phyloP scores from a whole-genome alignment of 2,888 invertebrate species.

The Mesorhabditis sp. region DNA sequence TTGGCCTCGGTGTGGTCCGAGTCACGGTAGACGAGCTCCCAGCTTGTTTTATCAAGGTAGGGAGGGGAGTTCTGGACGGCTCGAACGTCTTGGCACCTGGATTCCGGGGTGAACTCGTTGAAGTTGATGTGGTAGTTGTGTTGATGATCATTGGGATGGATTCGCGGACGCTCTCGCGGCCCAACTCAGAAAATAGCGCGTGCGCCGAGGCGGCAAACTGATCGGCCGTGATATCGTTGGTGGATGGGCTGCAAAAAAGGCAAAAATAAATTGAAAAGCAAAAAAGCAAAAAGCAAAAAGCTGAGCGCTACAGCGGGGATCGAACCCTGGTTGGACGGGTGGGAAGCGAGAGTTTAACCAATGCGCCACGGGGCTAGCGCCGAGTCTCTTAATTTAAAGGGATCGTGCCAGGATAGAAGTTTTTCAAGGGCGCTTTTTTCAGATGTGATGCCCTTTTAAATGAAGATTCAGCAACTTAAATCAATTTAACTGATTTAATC shows the following conservation, averaged over 20 bases:
- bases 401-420: no score
- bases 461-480: no score
- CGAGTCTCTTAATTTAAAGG: no score
- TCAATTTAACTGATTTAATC: background rate
- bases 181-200: constrained; percentile 38
- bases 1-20: constrained; percentile 11
- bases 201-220: constrained; percentile 30
- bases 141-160: constrained; percentile 6
- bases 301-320: background rate
- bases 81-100: background rate
- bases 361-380: no score
- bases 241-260: background rate
- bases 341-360: no score
- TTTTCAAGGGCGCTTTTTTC: no score
- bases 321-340: background rate
- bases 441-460: no score
- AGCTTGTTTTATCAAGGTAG: constrained; percentile 13
- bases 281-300: background rate
- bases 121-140: constrained; percentile 7
- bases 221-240: constrained; percentile 6
- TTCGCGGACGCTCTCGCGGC: constrained; percentile 22
- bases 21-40: background rate
- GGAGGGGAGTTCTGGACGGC: background rate
- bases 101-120: background rate
- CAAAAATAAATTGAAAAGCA: constrained; percentile 3